Conservation (phyloP, 37 sponge, comb jelly and placozoan genomes). For the Bolinopsis microptera region DNA sequence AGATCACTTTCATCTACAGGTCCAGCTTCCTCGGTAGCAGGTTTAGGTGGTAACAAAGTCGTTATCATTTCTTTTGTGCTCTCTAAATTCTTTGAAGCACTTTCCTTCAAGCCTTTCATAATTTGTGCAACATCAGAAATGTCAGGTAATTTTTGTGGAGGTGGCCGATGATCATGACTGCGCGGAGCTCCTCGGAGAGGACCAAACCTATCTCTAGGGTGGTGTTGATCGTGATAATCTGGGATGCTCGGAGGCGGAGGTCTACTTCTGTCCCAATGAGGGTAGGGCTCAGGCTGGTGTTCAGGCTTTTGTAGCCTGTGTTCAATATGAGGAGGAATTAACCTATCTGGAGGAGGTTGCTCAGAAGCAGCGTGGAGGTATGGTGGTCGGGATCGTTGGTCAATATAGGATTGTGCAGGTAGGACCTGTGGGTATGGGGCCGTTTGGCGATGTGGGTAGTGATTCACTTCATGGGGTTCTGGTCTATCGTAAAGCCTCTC, state of each 20-base stretch:
- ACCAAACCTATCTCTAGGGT: neutral
- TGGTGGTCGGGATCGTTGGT: neutral
- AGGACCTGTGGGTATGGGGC: neutral
- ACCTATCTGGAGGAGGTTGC: neutral
- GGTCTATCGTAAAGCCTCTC: too few relatives aligned
- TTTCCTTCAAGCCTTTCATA: neutral
- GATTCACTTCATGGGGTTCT: too few relatives aligned
- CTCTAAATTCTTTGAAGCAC: neutral
- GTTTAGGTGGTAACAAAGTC: neutral
- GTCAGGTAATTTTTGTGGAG: neutral
- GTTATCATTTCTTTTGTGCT: neutral
- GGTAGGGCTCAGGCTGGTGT: neutral
- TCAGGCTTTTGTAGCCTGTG: neutral
- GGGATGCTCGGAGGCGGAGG: neutral
- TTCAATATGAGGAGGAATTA: neutral
- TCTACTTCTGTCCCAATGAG: neutral
- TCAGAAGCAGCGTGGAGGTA: neutral
- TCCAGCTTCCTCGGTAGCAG: neutral
- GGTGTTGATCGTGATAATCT: neutral
- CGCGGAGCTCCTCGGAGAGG: neutral
- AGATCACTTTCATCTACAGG: neutral
- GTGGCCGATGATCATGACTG: neutral
- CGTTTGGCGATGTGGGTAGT: too few relatives aligned
- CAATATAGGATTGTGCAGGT: neutral
- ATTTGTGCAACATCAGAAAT: constrained; percentile 24